A percentile compares a stretch with the other conserved stretches of the same genome.
Conservation (phyloP, 2,888 invertebrate species). For the Timema cristinae region DNA sequence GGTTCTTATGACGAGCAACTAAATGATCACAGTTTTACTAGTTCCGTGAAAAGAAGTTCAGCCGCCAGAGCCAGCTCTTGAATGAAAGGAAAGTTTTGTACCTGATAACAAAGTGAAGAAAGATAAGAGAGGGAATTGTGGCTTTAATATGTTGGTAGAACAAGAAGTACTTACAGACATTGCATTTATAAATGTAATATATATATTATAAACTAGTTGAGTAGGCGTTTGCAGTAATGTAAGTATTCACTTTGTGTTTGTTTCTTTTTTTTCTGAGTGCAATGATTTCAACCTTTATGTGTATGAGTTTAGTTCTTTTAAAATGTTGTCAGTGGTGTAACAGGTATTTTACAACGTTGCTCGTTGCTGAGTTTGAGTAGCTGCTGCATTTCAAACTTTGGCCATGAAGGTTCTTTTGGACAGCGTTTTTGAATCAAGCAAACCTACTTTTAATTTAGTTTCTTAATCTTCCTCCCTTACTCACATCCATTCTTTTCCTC, state of each 20-base stretch:
- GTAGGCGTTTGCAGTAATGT: neutral
- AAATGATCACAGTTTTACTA: too few relatives aligned
- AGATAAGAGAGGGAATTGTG: slow-evolving; percentile 9
- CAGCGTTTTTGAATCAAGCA: too few relatives aligned
- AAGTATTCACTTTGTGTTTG: slow-evolving; percentile 5
- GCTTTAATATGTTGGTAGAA: slow-evolving; percentile 3
- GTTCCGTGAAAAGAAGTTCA: too few relatives aligned
- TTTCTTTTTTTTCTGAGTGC: slow-evolving; percentile 10
- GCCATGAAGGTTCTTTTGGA: too few relatives aligned
- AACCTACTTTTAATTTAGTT: too few relatives aligned
- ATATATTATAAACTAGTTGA: neutral
- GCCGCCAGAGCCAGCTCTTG: neutral
- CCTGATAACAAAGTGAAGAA: slow-evolving; percentile 14
- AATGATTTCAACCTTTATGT: slow-evolving; percentile 1
- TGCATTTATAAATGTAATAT: slow-evolving; percentile 27
- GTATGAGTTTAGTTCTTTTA: neutral
- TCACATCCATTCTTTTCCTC: too few relatives aligned
- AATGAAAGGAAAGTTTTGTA: slow-evolving; percentile 12
- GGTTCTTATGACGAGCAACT: too few relatives aligned
- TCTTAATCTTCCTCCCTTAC: too few relatives aligned
- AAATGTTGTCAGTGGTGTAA: too few relatives aligned
- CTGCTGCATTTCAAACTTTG: too few relatives aligned
- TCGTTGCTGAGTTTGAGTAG: too few relatives aligned
- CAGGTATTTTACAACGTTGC: too few relatives aligned
- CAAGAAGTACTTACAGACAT: slow-evolving; percentile 28